Evolutionary conservation across 2,113 vertebrate genomes (phyloP), one percentile per base, ranked within the genome.

Genomic region (Ursus arctos): DNA sequence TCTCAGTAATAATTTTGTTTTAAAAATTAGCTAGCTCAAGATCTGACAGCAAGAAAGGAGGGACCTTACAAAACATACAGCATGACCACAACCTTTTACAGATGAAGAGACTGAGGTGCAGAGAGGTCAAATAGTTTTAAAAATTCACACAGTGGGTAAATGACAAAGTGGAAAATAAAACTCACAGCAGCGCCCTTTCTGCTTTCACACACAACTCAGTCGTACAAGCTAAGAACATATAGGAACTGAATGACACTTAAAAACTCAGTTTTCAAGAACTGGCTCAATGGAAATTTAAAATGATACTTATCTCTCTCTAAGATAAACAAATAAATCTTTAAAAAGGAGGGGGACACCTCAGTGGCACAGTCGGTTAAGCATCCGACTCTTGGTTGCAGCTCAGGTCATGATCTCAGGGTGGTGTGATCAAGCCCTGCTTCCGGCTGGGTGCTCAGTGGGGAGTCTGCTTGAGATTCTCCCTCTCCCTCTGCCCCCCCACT

Each of bases 1-100:
- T 93, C 88, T 89, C 86, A 96, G 87, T 72, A 97, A 95, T 43
- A 83, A 92, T 96, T 97, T 95, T 95, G 86, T 26, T 0, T 94
- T 76, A 55, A 77, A 81, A 81, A 63, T 84, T 77, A 80, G 33
- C n/a, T 40, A 76, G 55, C n/a, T 92, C 15, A 26, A 28, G 26
- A 67, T 93, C 84, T 67, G 24, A 85, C 4, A 92, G 49, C 22
- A 82, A 91, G 61, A 69, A 86, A 84, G 63, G 61, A 92, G 36
- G 11, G 33, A 47, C 9, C 12, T 67, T 82, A 26, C 3, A 47
- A 57, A 84, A 94, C 36, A 88, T 12, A 43, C 0, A 26, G 26
- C 31, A 36, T 22, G 15, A 71, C 10, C 14, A 28, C 67, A 65
- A 11, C 11, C 49, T 65, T 93, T 47, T 49, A 49, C 2, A 86